Percentiles rank a stretch among this genome's conserved stretches.
phyloP scores from a whole-genome alignment of 92 coral and sea anemone species.

The Phenganax marumi region DNA sequence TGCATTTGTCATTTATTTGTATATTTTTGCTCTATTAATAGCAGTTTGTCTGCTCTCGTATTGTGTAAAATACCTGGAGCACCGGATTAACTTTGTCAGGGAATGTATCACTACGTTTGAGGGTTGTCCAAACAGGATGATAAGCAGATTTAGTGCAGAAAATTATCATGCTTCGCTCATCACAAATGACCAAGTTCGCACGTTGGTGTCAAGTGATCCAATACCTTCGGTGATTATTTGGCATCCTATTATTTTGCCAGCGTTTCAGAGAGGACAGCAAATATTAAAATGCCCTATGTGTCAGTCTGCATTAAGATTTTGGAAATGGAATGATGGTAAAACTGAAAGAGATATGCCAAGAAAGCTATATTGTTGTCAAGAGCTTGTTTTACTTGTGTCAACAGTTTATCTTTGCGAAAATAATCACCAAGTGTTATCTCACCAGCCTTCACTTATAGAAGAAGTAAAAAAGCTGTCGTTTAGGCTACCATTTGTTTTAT shows the following conservation, averaged over 20 bases:
- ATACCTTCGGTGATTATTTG: slow-evolving; percentile 48
- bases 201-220: background rate
- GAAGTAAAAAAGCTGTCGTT: slow-evolving; percentile 24
- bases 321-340: slow-evolving; percentile 64
- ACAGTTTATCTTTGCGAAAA: slow-evolving; percentile 48
- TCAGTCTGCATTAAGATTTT: slow-evolving; percentile 42
- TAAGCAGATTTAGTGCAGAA: background rate
- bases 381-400: slow-evolving; percentile 57
- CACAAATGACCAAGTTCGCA: background rate
- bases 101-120: background rate
- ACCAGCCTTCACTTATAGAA: slow-evolving; percentile 29
- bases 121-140: background rate
- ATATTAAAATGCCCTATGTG: slow-evolving; percentile 50
- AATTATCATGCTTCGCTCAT: background rate
- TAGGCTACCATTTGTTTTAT: slow-evolving; percentile 50
- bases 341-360: slow-evolving; percentile 47
- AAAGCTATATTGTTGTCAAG: slow-evolving; percentile 49
- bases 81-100: background rate
- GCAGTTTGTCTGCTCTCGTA: background rate
- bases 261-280: slow-evolving; percentile 7
- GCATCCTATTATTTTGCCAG: slow-evolving; percentile 39
- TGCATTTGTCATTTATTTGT: no score
- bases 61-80: background rate
- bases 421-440: slow-evolving; percentile 52
- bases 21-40: background rate